Base-by-base conservation (phyloP, 1,140 invertebrate species). In the Drosophila azteca region DNA sequence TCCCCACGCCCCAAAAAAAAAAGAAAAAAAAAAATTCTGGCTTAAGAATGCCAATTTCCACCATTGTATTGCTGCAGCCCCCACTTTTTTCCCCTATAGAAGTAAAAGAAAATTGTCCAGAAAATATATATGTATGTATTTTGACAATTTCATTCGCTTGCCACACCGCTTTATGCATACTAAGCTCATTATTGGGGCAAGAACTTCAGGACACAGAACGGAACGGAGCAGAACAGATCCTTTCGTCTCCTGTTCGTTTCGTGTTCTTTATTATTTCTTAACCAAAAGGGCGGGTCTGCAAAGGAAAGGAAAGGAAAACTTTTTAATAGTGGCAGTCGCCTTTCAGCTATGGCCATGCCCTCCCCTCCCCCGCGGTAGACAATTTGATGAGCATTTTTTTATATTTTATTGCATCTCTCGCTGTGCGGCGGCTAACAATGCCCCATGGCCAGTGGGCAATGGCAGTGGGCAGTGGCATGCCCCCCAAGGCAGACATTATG, bases 111-210 rank as follows among this genome's bases (percentile, higher is more conserved):
- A 85, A 84, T 70, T 81, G 68, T 77, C 66, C 76, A 70, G 54
- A 77, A 79, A 88, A 79, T 88, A 77, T 88, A 79, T 82, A 79
- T 88, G 73, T 88, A 79, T 82, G 72, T 88, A 76, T 79, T 82
- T 76, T 87, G 82, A 88, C 76, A 79, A 88, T 79, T 89, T 13
- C 35, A 4, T 13, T 39, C 11, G 35, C 35, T 4, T 39, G 35
- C 9, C 35, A 13, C 76, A 51, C 76, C 71, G 76, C 72, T 75
- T 81, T 88, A 72, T 88, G 83, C 79, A 88, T 89, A 89, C 84
- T 89, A 88, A 89, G 84, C 83, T 88, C 83, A 88, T 88, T 88
- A 88, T 79, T 39, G 35, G 76, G 48, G 29, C 41, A 68, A 39
- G 35, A 39, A 72, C 31, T 70, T 63, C 45, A 60, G 68, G 50